Base-by-base conservation (phyloP, 2,797 vertebrate species). In the Eurystomus glaucurus region DNA sequence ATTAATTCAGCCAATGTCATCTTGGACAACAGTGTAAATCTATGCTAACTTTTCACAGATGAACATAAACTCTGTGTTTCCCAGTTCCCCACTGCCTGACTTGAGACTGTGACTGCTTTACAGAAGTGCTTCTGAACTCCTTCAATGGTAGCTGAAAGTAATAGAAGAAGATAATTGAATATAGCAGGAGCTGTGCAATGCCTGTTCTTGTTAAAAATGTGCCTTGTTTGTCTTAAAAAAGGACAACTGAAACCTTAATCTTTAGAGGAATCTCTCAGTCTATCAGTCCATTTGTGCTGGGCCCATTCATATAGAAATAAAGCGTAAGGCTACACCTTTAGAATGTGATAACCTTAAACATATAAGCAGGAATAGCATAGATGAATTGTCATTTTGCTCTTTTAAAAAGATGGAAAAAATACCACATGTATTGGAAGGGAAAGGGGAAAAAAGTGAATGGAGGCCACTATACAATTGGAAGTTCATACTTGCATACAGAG, bases 391-490 rank as follows among this genome's bases (percentile, higher is more conserved):
- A 69, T 0, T 1, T 9, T 52, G 51, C 43, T 46, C 26, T 88
- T 72, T 66, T 46, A 46, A 68, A 70, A 88, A 31, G 4, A 31
- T 83, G 29, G 22, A 25, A 89, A 90, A 78, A 85, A 19, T 52
- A 48, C 33, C 51, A 7, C 14, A 4, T 18, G 3, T 18, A 9
- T 37, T 72, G 18, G 31, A 57, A 14, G 10, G 10, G 18, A 76
- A 46, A 41, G 2, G 1, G 31, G 31, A 25, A 78, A 85, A 74
- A 6, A 29, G 41, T 18, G 17, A 60, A 51, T 55, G 52, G 9
- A 2, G 2, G 33, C n/a, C 21, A 14, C 31, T 65, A 3, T 1
- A 41, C 25, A 70, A 77, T 7, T 21, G 1, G 13, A 45, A 66
- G 14, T 5, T 86, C 4, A 2, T 46, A 14, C 79, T 68, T 21